Percentiles rank a stretch among this genome's conserved stretches.
These are phyloP conservation scores for Drosophila asahinai DNA, from an alignment of 1,140 invertebrate genomes.

Conservation along the genomic window DNA sequence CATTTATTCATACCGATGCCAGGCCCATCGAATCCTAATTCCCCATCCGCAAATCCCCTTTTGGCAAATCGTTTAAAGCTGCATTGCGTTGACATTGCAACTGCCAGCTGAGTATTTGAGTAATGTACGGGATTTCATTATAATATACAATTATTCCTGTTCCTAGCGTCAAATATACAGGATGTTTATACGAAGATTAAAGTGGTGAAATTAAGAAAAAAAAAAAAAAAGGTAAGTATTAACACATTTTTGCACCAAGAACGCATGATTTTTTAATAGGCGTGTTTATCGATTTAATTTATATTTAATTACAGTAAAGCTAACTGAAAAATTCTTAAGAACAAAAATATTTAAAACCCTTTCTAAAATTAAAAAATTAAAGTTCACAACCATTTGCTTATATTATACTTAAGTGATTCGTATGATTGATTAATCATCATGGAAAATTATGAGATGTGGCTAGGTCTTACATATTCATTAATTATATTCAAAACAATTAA, in stretches of 20 bases:
- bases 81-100: constrained; percentile 74
- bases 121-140: constrained; percentile 79
- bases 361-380: too few relatives aligned
- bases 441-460: background rate
- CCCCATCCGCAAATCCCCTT: constrained; percentile 25
- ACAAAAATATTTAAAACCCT: too few relatives aligned
- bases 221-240: too few relatives aligned
- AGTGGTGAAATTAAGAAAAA: background rate
- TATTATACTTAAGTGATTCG: too few relatives aligned
- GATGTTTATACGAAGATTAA: constrained; percentile 1
- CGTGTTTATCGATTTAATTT: too few relatives aligned
- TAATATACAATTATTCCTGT: constrained; percentile 74
- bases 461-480: too few relatives aligned
- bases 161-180: constrained; percentile 2
- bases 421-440: background rate
- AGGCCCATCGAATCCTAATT: constrained; percentile 17
- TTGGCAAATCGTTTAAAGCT: constrained; percentile 74
- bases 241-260: too few relatives aligned
- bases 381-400: too few relatives aligned
- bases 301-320: too few relatives aligned
- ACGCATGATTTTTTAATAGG: too few relatives aligned
- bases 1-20: background rate
- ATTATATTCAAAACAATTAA: background rate
- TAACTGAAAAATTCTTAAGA: too few relatives aligned
- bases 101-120: constrained; percentile 75